Base-by-base conservation (phyloP, 2,888 invertebrate species). In the Boloria selene region DNA sequence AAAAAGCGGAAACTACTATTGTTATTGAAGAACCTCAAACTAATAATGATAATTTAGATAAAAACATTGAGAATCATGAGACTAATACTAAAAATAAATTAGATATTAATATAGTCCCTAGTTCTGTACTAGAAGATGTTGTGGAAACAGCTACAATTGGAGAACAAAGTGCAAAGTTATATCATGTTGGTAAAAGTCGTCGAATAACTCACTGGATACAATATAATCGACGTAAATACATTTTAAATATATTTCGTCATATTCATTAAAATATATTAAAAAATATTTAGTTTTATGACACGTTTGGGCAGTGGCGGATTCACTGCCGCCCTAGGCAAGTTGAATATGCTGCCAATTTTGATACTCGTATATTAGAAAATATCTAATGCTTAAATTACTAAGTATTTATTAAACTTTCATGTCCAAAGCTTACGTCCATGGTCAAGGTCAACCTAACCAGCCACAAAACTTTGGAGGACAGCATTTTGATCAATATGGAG, bases 131-230 rank as follows among this genome's bases (percentile, higher is more conserved):
- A 49, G 61, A 70, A 42, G 4, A 64, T 51, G 13, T 18, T 17
- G 16, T 22, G 10, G 22, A 65, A 10, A 59, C 53, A n/a, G 31
- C 44, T 38, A 38, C 16, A 45, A 4, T 50, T 14, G 45, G 49
- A 50, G 52, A 53, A 49, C 42, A 56, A 10, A n/a, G 26, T 13
- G 31, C 55, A 22, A 22, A 16, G 14, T 31, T 49, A 31, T 22
- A 60, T 51, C n/a, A 45, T 13, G 49, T 44, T 4, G 18, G 51
- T 22, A 51, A 42, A 10, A n/a, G 44, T 38, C n/a, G 22, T 49
- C 65, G 62, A 52, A 14, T 22, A 17, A 58, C 52, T 2, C 50
- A 63, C 26, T 72, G 72, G 72, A 65, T 70, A 31, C 68, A 70
- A 55, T 69, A 55, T 44, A 67, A 61, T 55, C 60, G 61, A 68